Percentiles rank a stretch among this genome's conserved stretches.
phyloP scores from a whole-genome alignment of 2,797 vertebrate genomes.

The Notolepis coatsorum region DNA sequence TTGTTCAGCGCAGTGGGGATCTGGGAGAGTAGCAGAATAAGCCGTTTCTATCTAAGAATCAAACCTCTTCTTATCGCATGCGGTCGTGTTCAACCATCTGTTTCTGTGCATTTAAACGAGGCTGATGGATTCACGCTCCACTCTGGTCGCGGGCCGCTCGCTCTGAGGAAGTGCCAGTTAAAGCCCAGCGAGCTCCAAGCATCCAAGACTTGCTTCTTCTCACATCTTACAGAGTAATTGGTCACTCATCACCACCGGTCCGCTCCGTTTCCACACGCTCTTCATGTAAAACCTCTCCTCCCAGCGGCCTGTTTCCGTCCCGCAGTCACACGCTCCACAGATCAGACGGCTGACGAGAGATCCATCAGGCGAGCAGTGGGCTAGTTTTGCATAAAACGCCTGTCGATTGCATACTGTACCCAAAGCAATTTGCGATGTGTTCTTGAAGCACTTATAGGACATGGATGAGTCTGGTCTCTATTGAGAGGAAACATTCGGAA shows the following conservation, averaged over 20 bases:
- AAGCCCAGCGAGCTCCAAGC: conserved; percentile 21
- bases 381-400: too few relatives aligned
- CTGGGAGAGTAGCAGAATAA: too few relatives aligned
- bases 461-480: too few relatives aligned
- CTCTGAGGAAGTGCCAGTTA: conserved; percentile 51
- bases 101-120: conserved; percentile 73
- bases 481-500: too few relatives aligned
- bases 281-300: conserved; percentile 45
- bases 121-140: conserved; percentile 64
- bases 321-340: conserved; percentile 22
- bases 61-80: conserved; percentile 25
- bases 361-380: too few relatives aligned
- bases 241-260: conserved; percentile 40
- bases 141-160: conserved; percentile 57
- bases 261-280: conserved; percentile 60
- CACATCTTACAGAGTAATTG: conserved; percentile 66
- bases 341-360: too few relatives aligned
- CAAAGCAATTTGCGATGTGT: too few relatives aligned
- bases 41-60: too few relatives aligned
- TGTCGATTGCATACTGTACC: too few relatives aligned
- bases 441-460: too few relatives aligned
- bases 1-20: too few relatives aligned
- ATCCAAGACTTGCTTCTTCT: conserved; percentile 38
- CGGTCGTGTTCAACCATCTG: conserved; percentile 63
- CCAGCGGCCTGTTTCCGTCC: conserved; percentile 35